phyloP scores from a whole-genome alignment of 2,113 vertebrate genomes.

The Sorex fumeus region DNA sequence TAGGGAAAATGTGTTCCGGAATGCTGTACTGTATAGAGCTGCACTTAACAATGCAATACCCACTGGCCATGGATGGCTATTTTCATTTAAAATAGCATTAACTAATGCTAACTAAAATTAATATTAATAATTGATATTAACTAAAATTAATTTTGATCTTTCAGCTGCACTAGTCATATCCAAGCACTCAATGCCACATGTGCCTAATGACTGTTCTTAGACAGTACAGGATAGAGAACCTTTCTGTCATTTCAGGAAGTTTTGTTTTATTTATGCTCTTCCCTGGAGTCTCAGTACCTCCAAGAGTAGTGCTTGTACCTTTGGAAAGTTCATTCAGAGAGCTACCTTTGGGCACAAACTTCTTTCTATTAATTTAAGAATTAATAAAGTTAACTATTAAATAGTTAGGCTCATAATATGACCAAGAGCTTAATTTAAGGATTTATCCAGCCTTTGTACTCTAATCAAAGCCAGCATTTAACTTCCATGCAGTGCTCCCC shows the following conservation, averaged over 20 bases:
- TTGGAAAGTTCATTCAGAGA: conserved; percentile 17
- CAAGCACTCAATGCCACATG: not conserved
- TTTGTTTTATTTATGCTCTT: not conserved
- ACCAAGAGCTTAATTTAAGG: not conserved
- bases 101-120: too few species aligned
- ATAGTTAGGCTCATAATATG: too few species aligned
- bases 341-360: not conserved
- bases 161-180: conserved; percentile 9
- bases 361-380: conserved; percentile 14
- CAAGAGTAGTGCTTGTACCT: conserved; percentile 21
- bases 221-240: not conserved
- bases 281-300: not conserved
- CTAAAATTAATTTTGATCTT: conserved; percentile 39
- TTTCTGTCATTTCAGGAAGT: not conserved
- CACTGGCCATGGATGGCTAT: not conserved
- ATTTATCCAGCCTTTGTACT: conserved; percentile 25
- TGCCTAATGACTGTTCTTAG: not conserved
- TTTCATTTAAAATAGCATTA: conserved; percentile 17
- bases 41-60: not conserved
- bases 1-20: conserved; percentile 41
- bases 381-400: too few species aligned
- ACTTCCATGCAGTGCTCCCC: not conserved
- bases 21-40: conserved; percentile 29
- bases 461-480: conserved; percentile 31
- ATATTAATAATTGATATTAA: not conserved